Percentiles rank a stretch among this genome's conserved stretches.
phyloP scores from a whole-genome alignment of 2,797 vertebrate genomes.

The Acanthurus tractus region DNA sequence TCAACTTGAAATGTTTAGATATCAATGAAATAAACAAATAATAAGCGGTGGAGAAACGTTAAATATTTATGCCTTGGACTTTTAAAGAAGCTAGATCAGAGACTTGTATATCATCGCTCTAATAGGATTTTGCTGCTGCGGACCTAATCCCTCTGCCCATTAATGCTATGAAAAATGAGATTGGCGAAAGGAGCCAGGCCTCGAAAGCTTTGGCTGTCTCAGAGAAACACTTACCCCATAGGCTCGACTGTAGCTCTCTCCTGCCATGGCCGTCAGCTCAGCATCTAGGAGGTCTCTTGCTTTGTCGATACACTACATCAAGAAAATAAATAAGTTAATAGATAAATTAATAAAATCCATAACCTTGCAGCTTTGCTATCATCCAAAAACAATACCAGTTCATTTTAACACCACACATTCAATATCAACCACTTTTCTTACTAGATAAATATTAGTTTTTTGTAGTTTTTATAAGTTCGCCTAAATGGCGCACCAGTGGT shows the following conservation, averaged over 20 bases:
- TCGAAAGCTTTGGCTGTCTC: slow-evolving; percentile 17
- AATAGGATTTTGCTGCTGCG: slow-evolving; percentile 10
- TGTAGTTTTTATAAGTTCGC: not conserved
- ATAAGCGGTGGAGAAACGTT: not conserved
- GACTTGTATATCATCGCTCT: not conserved
- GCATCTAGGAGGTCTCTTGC: slow-evolving; percentile 97
- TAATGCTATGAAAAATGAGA: slow-evolving; percentile 24
- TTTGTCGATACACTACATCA: slow-evolving; percentile 95
- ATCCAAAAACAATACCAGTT: not conserved
- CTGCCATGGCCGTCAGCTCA: slow-evolving; percentile 98
- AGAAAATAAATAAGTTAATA: not conserved
- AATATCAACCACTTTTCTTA: not conserved
- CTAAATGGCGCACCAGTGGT: not conserved
- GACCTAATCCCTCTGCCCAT: slow-evolving; percentile 8
- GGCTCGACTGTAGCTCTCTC: slow-evolving; percentile 98
- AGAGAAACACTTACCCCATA: slow-evolving; percentile 90
- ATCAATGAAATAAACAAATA: slow-evolving; percentile 12
- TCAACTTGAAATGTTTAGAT: slow-evolving; percentile 36
- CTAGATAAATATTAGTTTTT: not conserved
- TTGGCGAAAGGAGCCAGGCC: slow-evolving; percentile 2
- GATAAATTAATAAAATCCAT: too few species aligned
- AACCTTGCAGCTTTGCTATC: not conserved
- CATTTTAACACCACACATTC: not conserved
- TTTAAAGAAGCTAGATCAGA: slow-evolving; percentile 12
- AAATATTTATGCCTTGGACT: slow-evolving; percentile 15